A percentile compares a stretch with the other conserved stretches of the same genome.
These are phyloP conservation scores for Cheilosia impressa DNA, from an alignment of 2,888 invertebrate genomes.

Conservation along the genomic window DNA sequence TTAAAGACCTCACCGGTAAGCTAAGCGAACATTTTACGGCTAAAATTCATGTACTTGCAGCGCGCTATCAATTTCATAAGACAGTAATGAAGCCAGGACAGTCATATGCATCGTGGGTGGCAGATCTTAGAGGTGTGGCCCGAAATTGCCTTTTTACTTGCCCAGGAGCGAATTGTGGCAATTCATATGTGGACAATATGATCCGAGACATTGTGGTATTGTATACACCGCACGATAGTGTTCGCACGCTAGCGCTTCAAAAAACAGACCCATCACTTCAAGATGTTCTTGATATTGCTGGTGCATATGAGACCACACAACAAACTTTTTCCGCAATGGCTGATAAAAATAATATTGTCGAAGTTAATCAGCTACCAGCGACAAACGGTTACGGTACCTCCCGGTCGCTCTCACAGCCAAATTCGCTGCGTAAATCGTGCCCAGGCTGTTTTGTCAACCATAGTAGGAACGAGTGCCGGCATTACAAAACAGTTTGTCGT, in stretches of 20 bases:
- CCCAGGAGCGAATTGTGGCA: not conserved
- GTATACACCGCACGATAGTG: not conserved
- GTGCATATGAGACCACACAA: too few relatives aligned
- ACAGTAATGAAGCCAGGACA: slow-evolving; percentile 15
- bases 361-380: too few relatives aligned
- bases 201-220: slow-evolving; percentile 23
- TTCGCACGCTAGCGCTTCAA: slow-evolving; percentile 16
- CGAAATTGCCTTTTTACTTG: not conserved
- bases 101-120: not conserved
- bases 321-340: too few relatives aligned
- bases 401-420: slow-evolving; percentile 4
- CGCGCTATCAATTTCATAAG: slow-evolving; percentile 20
- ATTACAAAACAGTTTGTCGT: slow-evolving; percentile 13
- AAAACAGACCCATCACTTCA: too few relatives aligned
- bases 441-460: slow-evolving; percentile 10
- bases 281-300: too few relatives aligned
- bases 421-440: slow-evolving; percentile 21
- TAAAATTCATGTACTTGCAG: slow-evolving; percentile 21
- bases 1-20: too few relatives aligned
- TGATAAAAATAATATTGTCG: not conserved
- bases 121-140: slow-evolving; percentile 3
- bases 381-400: too few relatives aligned
- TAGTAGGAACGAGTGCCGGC: slow-evolving; percentile 9
- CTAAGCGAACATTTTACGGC: not conserved
- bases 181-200: slow-evolving; percentile 15